These are phyloP conservation scores for Xestia sexstrigata DNA, from an alignment of 2,888 invertebrate genomes.

Conservation along the genomic window DNA sequence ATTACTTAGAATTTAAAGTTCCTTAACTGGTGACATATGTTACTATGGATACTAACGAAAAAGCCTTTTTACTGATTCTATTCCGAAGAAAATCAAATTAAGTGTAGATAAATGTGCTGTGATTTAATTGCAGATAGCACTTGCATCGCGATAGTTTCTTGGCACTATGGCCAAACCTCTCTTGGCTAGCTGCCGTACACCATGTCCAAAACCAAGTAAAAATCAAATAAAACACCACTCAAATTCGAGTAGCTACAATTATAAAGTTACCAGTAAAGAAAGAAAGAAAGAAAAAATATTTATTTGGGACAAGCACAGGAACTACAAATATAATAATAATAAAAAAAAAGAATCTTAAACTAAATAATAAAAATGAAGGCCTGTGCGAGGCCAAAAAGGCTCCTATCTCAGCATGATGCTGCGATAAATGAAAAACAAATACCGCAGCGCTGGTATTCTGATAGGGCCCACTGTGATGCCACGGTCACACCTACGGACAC, in stretches of 20 bases:
- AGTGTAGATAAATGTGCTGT: neutral
- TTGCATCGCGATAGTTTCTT: conserved; percentile 21
- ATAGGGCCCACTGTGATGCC: too few species aligned
- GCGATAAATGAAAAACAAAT: too few species aligned
- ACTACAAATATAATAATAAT: too few species aligned
- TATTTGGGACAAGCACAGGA: too few species aligned
- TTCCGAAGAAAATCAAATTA: neutral
- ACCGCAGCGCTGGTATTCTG: too few species aligned
- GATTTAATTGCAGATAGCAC: conserved; percentile 32
- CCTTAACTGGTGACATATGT: neutral
- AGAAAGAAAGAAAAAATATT: too few species aligned
- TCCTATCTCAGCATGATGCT: too few species aligned
- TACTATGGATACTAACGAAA: neutral
- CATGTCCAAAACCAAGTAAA: conserved; percentile 24
- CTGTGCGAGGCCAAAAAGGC: too few species aligned
- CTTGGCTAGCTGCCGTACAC: conserved; percentile 43
- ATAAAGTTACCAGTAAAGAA: too few species aligned
- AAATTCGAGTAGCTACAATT: neutral
- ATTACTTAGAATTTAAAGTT: neutral
- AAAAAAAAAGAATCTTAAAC: too few species aligned
- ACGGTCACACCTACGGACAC: too few species aligned
- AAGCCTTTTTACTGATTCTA: neutral
- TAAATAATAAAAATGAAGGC: too few species aligned
- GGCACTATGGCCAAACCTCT: conserved; percentile 31
- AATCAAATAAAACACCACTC: conserved; percentile 9